Percentiles rank a stretch among this genome's conserved stretches.
Evolutionary conservation across 2,113 vertebrate genomes (phyloP).

Genomic region (Laticauda colubrina): DNA sequence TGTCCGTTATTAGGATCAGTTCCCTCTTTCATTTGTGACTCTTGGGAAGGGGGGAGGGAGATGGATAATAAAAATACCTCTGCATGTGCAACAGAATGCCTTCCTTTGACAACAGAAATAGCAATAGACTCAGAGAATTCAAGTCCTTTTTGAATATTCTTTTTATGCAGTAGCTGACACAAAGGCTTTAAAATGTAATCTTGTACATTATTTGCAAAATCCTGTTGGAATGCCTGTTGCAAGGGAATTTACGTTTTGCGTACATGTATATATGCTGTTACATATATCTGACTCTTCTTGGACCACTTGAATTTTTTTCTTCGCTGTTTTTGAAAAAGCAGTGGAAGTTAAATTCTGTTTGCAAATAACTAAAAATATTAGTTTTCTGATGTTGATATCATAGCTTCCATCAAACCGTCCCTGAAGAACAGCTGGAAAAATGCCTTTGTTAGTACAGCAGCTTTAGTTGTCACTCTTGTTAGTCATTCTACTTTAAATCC

Average conservation of each 20-base stretch:
- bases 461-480: slow-evolving; percentile 34
- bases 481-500: slow-evolving; percentile 5
- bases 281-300: not conserved
- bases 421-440: slow-evolving; percentile 42
- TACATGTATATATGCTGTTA: not conserved
- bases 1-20: not conserved
- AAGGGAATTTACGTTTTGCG: slow-evolving; percentile 7
- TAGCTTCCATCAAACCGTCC: slow-evolving; percentile 25
- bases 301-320: not conserved
- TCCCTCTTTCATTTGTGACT: not conserved
- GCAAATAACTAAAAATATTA: not conserved
- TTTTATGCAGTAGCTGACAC: not conserved
- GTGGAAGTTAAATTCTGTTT: slow-evolving; percentile 3
- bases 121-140: not conserved
- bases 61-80: not conserved
- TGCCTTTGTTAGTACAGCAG: slow-evolving; percentile 28
- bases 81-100: not conserved
- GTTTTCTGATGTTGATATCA: slow-evolving; percentile 9
- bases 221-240: not conserved
- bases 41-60: not conserved
- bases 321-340: not conserved
- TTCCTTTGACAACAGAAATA: not conserved
- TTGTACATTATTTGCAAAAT: not conserved
- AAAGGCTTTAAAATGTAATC: not conserved
- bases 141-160: not conserved